phyloP scores from a whole-genome alignment of 1,140 invertebrate species.

The Zaprionus davidi region DNA sequence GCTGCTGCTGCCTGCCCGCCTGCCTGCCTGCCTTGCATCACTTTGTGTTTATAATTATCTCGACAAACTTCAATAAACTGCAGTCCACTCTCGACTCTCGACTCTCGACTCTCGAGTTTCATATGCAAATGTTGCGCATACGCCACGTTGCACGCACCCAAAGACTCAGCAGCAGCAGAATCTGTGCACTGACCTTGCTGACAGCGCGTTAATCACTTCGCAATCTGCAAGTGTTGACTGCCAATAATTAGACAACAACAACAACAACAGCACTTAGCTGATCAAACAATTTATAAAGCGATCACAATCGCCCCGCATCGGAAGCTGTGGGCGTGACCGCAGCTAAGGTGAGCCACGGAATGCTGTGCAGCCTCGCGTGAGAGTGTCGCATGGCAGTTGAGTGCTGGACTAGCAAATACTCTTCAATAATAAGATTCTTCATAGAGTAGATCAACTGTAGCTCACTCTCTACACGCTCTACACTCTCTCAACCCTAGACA shows the following conservation, averaged over 20 bases:
- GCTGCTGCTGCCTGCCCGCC: too few species aligned
- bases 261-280: background rate
- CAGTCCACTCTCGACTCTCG: conserved; percentile 11
- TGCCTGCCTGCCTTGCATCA: conserved; percentile 18
- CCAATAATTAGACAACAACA: conserved; percentile 57
- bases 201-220: conserved; percentile 59
- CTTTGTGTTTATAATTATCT: conserved; percentile 60
- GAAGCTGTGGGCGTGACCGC: conserved; percentile 50
- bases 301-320: conserved; percentile 29
- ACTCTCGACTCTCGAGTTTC: conserved; percentile 14
- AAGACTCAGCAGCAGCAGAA: background rate
- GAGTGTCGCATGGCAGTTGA: background rate
- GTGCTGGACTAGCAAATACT: background rate
- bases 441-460: too few species aligned
- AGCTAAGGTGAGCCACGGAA: conserved; percentile 29
- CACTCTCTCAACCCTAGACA: too few species aligned
- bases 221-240: conserved; percentile 65
- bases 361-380: conserved; percentile 23
- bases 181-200: background rate
- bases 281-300: conserved; percentile 24
- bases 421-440: background rate
- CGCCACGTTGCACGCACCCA: conserved; percentile 27
- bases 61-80: conserved; percentile 40
- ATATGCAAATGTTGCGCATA: conserved; percentile 44
- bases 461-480: too few species aligned